Evolutionary conservation across 2,888 invertebrate species (phyloP).

Genomic region (Neocrepidodera transversa): DNA sequence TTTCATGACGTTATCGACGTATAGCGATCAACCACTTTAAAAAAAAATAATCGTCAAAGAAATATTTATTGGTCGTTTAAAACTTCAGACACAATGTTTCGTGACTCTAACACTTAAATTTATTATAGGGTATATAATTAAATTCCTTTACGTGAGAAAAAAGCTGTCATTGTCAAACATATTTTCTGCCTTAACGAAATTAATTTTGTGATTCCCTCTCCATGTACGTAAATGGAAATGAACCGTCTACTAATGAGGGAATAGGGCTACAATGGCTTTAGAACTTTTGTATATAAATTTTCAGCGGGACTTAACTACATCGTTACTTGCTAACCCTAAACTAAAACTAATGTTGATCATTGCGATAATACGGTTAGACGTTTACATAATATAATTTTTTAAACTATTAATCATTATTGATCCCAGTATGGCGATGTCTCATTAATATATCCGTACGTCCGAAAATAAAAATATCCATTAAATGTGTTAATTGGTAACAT

Average conservation of each 20-base stretch:
- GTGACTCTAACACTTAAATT: no score
- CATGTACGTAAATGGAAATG: background rate
- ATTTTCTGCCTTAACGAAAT: no score
- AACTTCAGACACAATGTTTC: no score
- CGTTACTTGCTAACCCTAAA: conserved; percentile 2
- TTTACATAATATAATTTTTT: background rate
- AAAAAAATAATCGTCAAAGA: no score
- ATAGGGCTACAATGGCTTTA: conserved; percentile 1
- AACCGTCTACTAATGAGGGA: conserved; percentile 1
- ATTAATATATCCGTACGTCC: background rate
- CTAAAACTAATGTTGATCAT: background rate
- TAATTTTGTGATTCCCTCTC: no score
- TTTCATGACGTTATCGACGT: no score
- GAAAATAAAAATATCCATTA: background rate
- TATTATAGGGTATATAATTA: no score
- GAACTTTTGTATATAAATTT: conserved; percentile 8
- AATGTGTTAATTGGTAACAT: background rate
- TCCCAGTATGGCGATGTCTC: background rate
- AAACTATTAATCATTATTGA: background rate
- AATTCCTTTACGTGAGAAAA: no score
- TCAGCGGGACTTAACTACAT: background rate
- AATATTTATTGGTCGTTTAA: no score
- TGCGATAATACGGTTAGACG: background rate
- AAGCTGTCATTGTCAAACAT: no score
- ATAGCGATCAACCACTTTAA: no score